Evolutionary conservation across 2,113 vertebrate genomes (phyloP), one percentile per base, ranked within the genome.

Genomic region (Papio anubis): DNA sequence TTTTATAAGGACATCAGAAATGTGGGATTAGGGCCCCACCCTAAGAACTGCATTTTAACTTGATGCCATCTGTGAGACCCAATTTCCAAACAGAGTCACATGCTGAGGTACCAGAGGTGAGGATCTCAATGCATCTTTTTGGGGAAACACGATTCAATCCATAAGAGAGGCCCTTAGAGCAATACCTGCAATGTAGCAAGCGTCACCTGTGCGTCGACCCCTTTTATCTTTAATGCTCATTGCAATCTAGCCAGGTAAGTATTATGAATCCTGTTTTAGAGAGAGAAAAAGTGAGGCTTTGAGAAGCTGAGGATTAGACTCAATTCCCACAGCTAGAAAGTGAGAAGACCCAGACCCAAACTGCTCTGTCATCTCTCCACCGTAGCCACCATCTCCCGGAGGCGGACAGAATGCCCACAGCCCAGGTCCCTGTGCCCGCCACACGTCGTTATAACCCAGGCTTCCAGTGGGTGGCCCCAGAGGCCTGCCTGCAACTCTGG

Each of bases 401-500:
- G 50, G 27, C 9, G 0, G 73, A 27, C 27, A 32, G 11, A 11
- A 7, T 0, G 43, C 52, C 11, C 8, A 1, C 32, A n/a, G 76
- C 32, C 20, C 11, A 25, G 66, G 2, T 23, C 61, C 0, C 1
- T 4, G 17, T 72, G 9, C 38, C 43, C 0, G 0, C 25, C 75
- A 21, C 1, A 5, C 1, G 0, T 21, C 25, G 45, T 43, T 85
- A 68, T 89, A 40, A 84, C 48, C 32, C 55, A 7, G 14, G 35
- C 21, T 80, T 80, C 84, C 48, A 78, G 64, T 1, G 3, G 50
- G 32, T 32, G 70, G 52, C 21, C 32, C 25, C 40, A 59, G 78
- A 88, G 25, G 76, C 25, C 57, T 27, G 55, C 72, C 12, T 35
- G 30, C 21, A 38, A 6, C 45, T 78, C 45, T 59, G 27, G 79